A percentile compares a stretch with the other conserved stretches of the same genome.
Conservation (phyloP, 2,797 vertebrate genomes). For the Myioborus melanocephalus region DNA sequence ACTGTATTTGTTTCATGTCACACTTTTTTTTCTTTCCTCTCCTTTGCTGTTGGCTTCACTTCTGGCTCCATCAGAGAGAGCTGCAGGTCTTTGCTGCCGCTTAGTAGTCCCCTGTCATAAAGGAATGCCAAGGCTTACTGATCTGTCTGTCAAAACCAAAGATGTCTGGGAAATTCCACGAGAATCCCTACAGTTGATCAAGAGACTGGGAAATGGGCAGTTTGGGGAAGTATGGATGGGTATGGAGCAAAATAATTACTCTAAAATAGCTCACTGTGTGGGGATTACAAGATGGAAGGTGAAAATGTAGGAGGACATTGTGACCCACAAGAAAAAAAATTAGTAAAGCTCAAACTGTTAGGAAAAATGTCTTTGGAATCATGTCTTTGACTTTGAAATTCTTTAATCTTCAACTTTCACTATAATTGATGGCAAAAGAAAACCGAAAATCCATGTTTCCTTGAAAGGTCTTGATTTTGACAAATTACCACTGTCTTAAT, state of each 20-base stretch:
- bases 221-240: slow-evolving; percentile 99
- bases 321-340: not conserved
- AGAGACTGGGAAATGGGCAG: slow-evolving; percentile 97
- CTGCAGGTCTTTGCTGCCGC: slow-evolving; percentile 96
- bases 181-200: slow-evolving; percentile 96
- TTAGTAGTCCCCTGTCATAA: slow-evolving; percentile 97
- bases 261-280: slow-evolving; percentile 63
- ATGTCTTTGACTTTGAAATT: slow-evolving; percentile 42
- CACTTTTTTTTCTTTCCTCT: slow-evolving; percentile 78
- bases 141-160: slow-evolving; percentile 99
- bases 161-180: slow-evolving; percentile 98
- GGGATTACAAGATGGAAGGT: slow-evolving; percentile 78
- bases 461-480: slow-evolving; percentile 35
- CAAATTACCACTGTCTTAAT: slow-evolving; percentile 9
- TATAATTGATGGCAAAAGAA: slow-evolving; percentile 48
- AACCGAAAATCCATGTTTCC: not conserved
- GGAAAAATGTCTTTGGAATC: not conserved
- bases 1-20: slow-evolving; percentile 74
- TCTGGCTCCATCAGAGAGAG: slow-evolving; percentile 86
- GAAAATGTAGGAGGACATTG: not conserved
- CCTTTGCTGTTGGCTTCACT: slow-evolving; percentile 70
- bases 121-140: slow-evolving; percentile 96
- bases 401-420: slow-evolving; percentile 24
- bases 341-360: not conserved
- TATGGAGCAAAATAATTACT: slow-evolving; percentile 82